Evolutionary conservation across 1,140 invertebrate genomes (phyloP).

Genomic region (Lysiphlebus fabarum): DNA sequence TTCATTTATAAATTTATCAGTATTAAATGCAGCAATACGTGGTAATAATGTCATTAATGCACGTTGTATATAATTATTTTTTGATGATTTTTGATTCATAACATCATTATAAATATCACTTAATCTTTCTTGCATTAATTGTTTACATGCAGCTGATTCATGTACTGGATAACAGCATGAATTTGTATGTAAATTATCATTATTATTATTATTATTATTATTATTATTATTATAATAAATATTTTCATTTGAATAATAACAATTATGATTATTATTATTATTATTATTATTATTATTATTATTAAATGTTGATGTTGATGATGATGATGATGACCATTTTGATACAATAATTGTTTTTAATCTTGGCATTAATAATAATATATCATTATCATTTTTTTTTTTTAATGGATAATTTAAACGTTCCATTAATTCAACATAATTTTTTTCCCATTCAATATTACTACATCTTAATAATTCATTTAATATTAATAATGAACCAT

Average conservation of each 20-base stretch:
- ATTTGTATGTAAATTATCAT: conserved; percentile 21
- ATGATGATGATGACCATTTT: conserved; percentile 53
- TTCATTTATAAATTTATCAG: conserved; percentile 73
- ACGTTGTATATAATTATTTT: conserved; percentile 82
- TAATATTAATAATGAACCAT: conserved; percentile 88
- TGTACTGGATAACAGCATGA: conserved; percentile 56
- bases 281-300: conserved; percentile 28
- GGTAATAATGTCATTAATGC: conserved; percentile 85
- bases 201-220: neutral
- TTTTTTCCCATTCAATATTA: conserved; percentile 83
- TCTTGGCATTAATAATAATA: conserved; percentile 60
- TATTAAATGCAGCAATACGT: conserved; percentile 90
- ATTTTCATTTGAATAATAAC: too few relatives aligned
- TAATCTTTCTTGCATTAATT: conserved; percentile 80
- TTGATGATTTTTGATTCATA: conserved; percentile 71
- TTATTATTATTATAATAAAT: too few relatives aligned
- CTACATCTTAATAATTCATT: conserved; percentile 93
- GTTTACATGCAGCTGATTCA: conserved; percentile 85
- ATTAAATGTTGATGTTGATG: conserved; percentile 31
- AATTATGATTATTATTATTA: neutral
- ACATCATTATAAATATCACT: conserved; percentile 79
- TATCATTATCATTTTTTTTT: conserved; percentile 51
- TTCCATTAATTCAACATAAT: conserved; percentile 70
- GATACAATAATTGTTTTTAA: conserved; percentile 60
- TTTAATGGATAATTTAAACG: conserved; percentile 50